Base-by-base conservation (phyloP, 2,797 vertebrate genomes). In the Acipenser oxyrinchus region DNA sequence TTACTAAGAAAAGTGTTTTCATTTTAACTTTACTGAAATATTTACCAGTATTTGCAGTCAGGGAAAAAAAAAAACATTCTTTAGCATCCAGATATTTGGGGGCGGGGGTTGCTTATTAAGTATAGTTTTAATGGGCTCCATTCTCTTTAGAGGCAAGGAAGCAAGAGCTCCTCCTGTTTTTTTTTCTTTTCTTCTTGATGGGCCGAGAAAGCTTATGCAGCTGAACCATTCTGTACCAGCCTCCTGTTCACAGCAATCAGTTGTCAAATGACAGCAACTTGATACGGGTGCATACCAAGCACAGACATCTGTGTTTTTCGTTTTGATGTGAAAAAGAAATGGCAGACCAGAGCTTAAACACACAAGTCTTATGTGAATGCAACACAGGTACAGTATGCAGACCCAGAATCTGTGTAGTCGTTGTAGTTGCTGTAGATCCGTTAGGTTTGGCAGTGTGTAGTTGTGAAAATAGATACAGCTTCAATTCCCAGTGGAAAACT, bases 241-340 rank as follows among this genome's bases (percentile, higher is more conserved):
- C 80, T 78, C 75, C 66, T 61, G 60, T 76, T 69, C 75, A 70
- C 61, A 68, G 74, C 0, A 68, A 66, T 73, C 59, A 63, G 1
- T 68, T 73, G 64, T 81, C 73, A 0, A 65, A 61, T 74, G 66
- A 55, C 71, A 53, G 63, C 72, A 77, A 64, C 74, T 74, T 48
- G 64, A 78, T 79, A 70, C 0, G 6, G 70, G 6, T 10, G 37
- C 62, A 10, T 65, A 70, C 66, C 7, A 69, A 65, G 69, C 68
- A 66, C 6, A 53, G 76, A 74, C 74, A 75, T 79, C 80, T 83
- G 80, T 67, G 62, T 59, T 76, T 77, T 75, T 12, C 60, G 51
- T 66, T 80, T 69, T 72, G 70, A 63, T 60, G 0, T 78, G 78
- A 72, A 76, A 76, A 75, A 64, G 59, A 55, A 59, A 62, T 61